Conservation (phyloP, 1,140 invertebrate species). For the Neodiprion pinetum region DNA sequence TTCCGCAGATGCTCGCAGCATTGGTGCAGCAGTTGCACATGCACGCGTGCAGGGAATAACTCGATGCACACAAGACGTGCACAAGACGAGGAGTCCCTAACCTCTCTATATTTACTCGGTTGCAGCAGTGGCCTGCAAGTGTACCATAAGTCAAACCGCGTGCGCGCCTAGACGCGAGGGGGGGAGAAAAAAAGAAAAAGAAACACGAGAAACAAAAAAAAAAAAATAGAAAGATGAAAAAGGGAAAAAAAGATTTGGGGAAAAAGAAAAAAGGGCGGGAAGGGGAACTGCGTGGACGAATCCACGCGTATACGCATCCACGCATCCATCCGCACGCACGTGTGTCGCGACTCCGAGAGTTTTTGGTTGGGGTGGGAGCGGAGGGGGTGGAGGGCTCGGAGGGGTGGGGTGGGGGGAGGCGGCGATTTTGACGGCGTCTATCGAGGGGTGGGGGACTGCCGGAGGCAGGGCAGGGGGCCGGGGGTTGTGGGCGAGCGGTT, state of each 20-base stretch:
- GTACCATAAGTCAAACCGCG: no score
- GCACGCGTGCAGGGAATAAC: no score
- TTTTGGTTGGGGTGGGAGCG: slow-evolving; percentile 12
- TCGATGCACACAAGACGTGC: no score
- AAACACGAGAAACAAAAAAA: not conserved
- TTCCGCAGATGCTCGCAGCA: no score
- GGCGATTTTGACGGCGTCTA: not conserved
- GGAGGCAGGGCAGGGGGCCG: slow-evolving; percentile 42
- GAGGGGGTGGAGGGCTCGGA: slow-evolving; percentile 15
- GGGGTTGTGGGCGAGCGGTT: slow-evolving; percentile 58
- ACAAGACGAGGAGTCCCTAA: no score
- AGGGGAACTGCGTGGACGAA: not conserved
- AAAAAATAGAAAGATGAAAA: not conserved
- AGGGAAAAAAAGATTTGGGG: not conserved
- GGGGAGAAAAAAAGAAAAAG: not conserved
- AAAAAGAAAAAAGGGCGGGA: not conserved
- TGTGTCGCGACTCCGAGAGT: slow-evolving; percentile 21
- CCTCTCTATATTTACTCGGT: no score
- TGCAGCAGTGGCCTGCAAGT: no score
- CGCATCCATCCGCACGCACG: slow-evolving; percentile 21
- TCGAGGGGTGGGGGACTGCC: not conserved
- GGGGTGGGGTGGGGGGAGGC: not conserved
- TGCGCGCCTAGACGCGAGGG: not conserved
- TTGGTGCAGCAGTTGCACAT: no score
- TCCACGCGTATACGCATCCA: not conserved